Conservation (phyloP, 2,888 invertebrate genomes). For the Minunthozetes semirufus region DNA sequence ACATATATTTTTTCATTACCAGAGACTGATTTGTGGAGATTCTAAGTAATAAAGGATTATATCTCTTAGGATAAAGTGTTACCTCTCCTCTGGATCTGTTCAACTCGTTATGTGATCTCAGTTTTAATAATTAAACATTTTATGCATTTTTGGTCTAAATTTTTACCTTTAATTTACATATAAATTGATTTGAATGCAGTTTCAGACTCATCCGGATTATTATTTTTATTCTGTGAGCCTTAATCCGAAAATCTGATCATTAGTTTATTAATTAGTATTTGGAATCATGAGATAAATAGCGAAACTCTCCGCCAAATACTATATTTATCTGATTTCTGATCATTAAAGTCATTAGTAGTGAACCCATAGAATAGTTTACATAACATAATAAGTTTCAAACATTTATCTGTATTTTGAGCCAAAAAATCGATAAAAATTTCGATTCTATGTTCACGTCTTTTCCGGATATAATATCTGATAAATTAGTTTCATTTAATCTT, state of each 20-base stretch:
- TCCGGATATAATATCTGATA: neutral
- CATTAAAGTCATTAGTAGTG: too few relatives aligned
- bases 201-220: neutral
- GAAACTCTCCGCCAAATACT: neutral
- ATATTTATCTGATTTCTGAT: too few relatives aligned
- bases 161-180: too few relatives aligned
- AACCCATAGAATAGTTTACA: too few relatives aligned
- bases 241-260: neutral
- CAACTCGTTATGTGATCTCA: too few relatives aligned
- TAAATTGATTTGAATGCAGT: too few relatives aligned
- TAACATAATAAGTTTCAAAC: neutral
- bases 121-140: too few relatives aligned
- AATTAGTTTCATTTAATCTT: neutral
- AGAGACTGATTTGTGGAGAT: neutral
- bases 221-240: neutral
- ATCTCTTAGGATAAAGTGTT: neutral
- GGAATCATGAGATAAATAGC: neutral
- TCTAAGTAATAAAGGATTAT: neutral
- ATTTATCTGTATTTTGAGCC: neutral
- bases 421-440: neutral
- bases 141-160: too few relatives aligned
- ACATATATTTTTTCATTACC: conserved; percentile 14
- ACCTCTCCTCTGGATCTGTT: too few relatives aligned
- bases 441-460: neutral
- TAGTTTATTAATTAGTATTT: neutral